These are phyloP conservation scores for Drosophila tropicalis DNA, from an alignment of 1,140 invertebrate species.

Conservation along the genomic window DNA sequence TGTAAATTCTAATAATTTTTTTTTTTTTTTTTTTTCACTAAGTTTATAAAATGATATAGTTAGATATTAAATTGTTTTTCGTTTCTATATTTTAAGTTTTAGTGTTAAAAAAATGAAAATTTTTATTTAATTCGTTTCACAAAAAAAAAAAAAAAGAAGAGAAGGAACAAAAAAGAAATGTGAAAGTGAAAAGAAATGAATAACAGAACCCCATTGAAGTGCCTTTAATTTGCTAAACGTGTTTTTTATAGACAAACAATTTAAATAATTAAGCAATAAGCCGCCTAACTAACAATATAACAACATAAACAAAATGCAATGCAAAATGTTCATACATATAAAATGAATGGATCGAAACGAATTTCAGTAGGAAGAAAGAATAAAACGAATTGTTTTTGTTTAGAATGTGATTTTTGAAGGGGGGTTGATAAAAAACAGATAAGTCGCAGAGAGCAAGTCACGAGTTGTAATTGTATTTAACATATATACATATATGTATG, in stretches of 20 bases:
- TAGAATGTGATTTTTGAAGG: slow-evolving; percentile 21
- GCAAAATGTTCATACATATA: slow-evolving; percentile 1
- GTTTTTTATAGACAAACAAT: slow-evolving; percentile 76
- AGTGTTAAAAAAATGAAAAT: slow-evolving; percentile 43
- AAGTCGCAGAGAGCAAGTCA: slow-evolving; percentile 10
- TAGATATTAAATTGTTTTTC: slow-evolving; percentile 46
- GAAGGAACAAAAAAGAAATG: not conserved
- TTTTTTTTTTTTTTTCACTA: slow-evolving; percentile 1
- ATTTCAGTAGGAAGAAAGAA: slow-evolving; percentile 27
- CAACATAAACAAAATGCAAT: slow-evolving; percentile 30
- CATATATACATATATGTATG: slow-evolving; percentile 1
- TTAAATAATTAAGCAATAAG: slow-evolving; percentile 50
- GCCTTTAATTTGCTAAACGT: slow-evolving; percentile 80
- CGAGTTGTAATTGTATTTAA: slow-evolving; percentile 45
- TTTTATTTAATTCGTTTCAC: slow-evolving; percentile 69
- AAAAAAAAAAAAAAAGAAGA: slow-evolving; percentile 53
- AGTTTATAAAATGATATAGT: not conserved
- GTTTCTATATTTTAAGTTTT: slow-evolving; percentile 52
- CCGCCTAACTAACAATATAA: slow-evolving; percentile 30
- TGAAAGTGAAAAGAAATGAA: not conserved
- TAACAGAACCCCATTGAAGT: slow-evolving; percentile 59
- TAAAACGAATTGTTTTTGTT: slow-evolving; percentile 30
- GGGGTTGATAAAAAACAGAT: not conserved
- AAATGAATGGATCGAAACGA: slow-evolving; percentile 39
- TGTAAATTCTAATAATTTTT: not conserved